phyloP scores from a whole-genome alignment of 2,113 vertebrate species.

The Eonycteris spelaea region DNA sequence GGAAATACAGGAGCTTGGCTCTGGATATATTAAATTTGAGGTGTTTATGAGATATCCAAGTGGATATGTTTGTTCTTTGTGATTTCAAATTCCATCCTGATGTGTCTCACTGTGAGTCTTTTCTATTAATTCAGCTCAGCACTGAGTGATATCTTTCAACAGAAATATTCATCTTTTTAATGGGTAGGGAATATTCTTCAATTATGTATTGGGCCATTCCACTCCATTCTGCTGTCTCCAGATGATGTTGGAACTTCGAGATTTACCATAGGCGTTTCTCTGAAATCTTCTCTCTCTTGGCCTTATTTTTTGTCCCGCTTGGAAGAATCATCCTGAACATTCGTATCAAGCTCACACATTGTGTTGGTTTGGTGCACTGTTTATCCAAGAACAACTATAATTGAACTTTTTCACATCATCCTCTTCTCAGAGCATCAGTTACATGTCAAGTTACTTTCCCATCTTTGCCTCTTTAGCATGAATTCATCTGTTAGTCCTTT shows the following conservation, averaged over 20 bases:
- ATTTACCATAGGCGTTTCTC: not conserved
- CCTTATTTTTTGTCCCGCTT: not conserved
- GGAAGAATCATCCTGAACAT: not conserved
- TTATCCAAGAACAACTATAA: not conserved
- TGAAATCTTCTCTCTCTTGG: not conserved
- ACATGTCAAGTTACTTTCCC: not conserved
- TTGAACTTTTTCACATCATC: not conserved
- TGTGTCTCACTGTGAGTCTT: not conserved
- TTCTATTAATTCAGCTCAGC: no score
- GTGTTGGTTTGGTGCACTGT: not conserved
- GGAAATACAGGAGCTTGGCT: not conserved
- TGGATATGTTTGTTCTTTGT: not conserved
- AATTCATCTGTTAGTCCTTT: not conserved
- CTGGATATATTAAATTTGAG: not conserved
- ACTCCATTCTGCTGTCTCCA: no score
- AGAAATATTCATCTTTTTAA: no score
- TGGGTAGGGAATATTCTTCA: no score
- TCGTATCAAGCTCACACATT: not conserved
- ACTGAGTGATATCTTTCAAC: no score
- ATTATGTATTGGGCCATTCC: no score
- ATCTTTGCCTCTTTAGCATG: not conserved
- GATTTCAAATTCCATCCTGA: not conserved
- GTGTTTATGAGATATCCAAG: not conserved
- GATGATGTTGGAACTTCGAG: not conserved
- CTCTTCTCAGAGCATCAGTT: not conserved